phyloP scores from a whole-genome alignment of 2,888 invertebrate species.

The Eremobia ochroleuca region DNA sequence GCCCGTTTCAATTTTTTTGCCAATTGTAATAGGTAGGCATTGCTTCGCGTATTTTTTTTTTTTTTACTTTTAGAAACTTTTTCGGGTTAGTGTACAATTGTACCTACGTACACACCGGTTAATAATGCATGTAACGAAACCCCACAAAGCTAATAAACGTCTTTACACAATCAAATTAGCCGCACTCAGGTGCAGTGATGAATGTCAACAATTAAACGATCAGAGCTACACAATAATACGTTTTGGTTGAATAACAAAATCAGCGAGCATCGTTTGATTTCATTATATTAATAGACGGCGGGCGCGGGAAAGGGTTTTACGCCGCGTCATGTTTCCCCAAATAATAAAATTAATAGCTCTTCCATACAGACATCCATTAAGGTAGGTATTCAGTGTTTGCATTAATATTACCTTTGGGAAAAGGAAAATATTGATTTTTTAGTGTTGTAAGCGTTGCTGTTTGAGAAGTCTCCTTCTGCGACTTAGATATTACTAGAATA shows the following conservation, averaged over 20 bases:
- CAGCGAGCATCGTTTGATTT: conserved; percentile 80
- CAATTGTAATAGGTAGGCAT: background rate
- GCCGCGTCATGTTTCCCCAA: conserved; percentile 81
- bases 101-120: background rate
- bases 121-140: background rate
- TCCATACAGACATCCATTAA: conserved; percentile 81
- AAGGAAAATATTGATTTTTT: conserved; percentile 57
- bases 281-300: conserved; percentile 76
- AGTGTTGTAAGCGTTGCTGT: conserved; percentile 13
- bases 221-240: conserved; percentile 50
- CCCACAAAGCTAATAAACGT: conserved; percentile 23
- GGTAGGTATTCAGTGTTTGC: conserved; percentile 71
- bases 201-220: conserved; percentile 55
- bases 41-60: too few species aligned
- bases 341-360: conserved; percentile 85
- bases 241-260: conserved; percentile 69
- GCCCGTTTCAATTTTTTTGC: background rate
- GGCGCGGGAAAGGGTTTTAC: conserved; percentile 76
- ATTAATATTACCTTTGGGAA: conserved; percentile 63
- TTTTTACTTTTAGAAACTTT: too few species aligned
- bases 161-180: conserved; percentile 27
- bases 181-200: conserved; percentile 34
- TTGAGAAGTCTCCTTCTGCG: conserved; percentile 25
- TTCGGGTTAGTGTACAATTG: too few species aligned
- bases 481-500: background rate